A percentile compares a stretch with the other conserved stretches of the same genome.
These are phyloP conservation scores for Plecturocebus donacophilus DNA, from an alignment of 2,113 vertebrate species.

Conservation along the genomic window DNA sequence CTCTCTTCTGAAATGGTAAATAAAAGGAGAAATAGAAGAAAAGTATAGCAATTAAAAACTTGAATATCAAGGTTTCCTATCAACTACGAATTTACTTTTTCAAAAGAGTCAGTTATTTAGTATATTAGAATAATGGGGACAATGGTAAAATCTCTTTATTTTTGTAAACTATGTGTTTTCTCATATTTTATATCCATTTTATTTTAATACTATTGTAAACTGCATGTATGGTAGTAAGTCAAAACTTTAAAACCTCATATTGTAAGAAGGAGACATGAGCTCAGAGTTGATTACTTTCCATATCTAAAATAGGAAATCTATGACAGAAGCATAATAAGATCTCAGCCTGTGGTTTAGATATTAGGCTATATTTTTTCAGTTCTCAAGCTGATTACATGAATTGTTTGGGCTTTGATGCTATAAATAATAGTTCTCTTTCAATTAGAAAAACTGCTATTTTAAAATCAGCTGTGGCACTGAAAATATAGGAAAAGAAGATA, in stretches of 20 bases:
- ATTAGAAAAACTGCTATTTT: background rate
- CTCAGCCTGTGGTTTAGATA: background rate
- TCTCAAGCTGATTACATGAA: background rate
- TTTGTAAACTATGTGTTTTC: background rate
- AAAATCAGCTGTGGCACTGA: background rate
- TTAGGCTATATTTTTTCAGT: conserved; percentile 7
- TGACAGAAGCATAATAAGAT: background rate
- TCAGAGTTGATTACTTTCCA: background rate
- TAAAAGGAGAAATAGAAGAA: background rate
- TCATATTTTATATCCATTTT: background rate
- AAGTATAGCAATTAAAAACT: conserved; percentile 31
- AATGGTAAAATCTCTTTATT: background rate
- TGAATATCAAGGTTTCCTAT: background rate
- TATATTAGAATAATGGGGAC: background rate
- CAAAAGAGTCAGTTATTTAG: conserved; percentile 1
- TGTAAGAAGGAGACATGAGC: background rate
- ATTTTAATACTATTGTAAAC: background rate
- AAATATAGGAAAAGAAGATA: background rate
- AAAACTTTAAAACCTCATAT: background rate
- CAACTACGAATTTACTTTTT: background rate
- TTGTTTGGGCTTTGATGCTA: background rate
- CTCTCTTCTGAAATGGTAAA: background rate
- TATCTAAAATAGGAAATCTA: background rate
- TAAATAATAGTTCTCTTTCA: background rate
- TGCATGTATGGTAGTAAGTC: background rate